phyloP scores from a whole-genome alignment of 2,797 vertebrate species.

The Sebastes taczanowskii region DNA sequence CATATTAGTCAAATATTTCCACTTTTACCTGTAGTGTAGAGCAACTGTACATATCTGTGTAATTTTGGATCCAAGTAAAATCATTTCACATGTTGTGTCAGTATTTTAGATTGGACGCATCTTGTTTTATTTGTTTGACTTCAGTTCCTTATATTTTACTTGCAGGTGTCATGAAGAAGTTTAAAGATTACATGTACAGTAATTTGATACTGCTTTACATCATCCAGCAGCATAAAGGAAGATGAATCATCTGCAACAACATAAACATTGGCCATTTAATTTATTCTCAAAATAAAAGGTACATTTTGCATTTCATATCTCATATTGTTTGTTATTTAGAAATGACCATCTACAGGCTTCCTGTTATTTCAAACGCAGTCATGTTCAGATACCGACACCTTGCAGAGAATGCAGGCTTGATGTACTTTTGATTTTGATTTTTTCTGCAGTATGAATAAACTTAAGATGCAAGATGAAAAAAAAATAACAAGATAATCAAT shows the following conservation, averaged over 20 bases:
- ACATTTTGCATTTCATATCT: not conserved
- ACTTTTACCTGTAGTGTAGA: not conserved
- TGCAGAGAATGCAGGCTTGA: not conserved
- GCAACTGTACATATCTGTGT: not conserved
- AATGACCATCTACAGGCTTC: not conserved
- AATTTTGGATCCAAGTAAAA: not conserved
- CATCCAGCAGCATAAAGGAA: not conserved
- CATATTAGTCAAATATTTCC: not conserved
- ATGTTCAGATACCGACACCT: not conserved
- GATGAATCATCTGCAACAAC: not conserved
- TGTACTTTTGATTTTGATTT: slow-evolving; percentile 4
- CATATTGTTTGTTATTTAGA: not conserved
- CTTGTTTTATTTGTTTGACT: not conserved
- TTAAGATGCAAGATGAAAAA: not conserved
- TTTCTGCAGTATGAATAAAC: slow-evolving; percentile 12
- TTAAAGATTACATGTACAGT: not conserved
- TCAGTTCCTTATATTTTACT: slow-evolving; percentile 10
- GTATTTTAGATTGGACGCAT: not conserved
- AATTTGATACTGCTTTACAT: not conserved
- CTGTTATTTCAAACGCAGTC: not conserved
- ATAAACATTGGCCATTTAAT: not conserved
- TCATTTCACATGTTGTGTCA: not conserved
- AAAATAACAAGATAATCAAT: not conserved
- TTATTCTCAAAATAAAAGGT: not conserved
- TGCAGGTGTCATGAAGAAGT: slow-evolving; percentile 46